phyloP scores from a whole-genome alignment of 2,797 vertebrate species.

The Ciconia nigra region DNA sequence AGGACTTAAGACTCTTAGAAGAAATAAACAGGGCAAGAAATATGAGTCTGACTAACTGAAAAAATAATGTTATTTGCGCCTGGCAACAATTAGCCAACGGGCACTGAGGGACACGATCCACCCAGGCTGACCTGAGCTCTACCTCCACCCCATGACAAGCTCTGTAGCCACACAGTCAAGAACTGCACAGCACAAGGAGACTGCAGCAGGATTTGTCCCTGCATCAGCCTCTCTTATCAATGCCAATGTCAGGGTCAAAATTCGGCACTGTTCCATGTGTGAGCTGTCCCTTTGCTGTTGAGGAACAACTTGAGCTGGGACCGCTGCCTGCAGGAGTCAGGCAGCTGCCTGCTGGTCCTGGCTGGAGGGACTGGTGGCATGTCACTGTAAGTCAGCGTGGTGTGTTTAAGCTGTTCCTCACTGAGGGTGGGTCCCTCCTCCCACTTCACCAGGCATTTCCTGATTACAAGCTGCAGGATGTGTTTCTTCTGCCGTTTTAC shows the following conservation, averaged over 20 bases:
- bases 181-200: rapidly evolving
- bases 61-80: background rate
- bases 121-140: background rate
- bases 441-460: background rate
- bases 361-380: background rate
- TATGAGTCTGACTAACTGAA: background rate
- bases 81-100: background rate
- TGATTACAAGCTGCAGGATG: background rate
- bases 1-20: background rate
- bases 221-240: rapidly evolving
- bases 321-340: background rate
- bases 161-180: rapidly evolving
- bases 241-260: background rate
- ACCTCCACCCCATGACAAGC: background rate
- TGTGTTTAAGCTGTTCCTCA: background rate
- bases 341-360: background rate
- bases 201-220: background rate
- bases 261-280: rapidly evolving
- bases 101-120: rapidly evolving
- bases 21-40: background rate
- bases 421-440: background rate
- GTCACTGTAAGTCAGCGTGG: background rate
- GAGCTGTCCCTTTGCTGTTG: background rate
- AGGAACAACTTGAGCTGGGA: background rate
- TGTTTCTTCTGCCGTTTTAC: background rate